A percentile compares a stretch with the other conserved stretches of the same genome.
phyloP scores from a whole-genome alignment of 2,797 vertebrate genomes.

The Poecilia gillii region DNA sequence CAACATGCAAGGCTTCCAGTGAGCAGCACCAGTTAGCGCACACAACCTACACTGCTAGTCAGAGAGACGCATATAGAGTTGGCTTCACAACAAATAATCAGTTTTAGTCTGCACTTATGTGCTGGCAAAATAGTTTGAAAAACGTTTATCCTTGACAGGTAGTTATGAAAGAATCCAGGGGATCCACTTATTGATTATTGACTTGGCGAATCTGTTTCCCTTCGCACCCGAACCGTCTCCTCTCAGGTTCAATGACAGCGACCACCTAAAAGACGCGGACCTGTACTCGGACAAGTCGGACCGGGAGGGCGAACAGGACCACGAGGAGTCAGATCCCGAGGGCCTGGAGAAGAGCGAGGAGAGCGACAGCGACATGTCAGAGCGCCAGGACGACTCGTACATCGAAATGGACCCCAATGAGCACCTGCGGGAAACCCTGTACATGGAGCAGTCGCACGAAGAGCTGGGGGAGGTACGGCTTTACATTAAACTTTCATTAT shows the following conservation, averaged over 20 bases:
- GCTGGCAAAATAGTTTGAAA: background rate
- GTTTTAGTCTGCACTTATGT: background rate
- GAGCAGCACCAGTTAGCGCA: conserved; percentile 62
- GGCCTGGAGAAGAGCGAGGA: conserved; percentile 95
- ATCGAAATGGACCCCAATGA: conserved; percentile 90
- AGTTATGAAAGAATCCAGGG: background rate
- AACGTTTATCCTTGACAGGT: background rate
- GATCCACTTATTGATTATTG: background rate
- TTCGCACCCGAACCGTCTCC: background rate
- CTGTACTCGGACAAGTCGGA: conserved; percentile 98
- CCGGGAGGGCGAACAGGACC: conserved; percentile 94
- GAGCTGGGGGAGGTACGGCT: conserved; percentile 93
- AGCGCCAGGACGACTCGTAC: conserved; percentile 94
- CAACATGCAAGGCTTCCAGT: conserved; percentile 94
- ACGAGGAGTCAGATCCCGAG: conserved; percentile 94
- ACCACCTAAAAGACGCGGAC: conserved; percentile 96
- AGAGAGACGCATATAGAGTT: background rate
- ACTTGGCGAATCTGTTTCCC: background rate
- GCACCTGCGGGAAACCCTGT: conserved; percentile 88
- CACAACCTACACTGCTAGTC: background rate
- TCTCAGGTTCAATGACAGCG: conserved; percentile 91
- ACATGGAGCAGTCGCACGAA: conserved; percentile 91
- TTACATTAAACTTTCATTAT: background rate
- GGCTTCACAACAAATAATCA: background rate
- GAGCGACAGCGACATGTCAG: conserved; percentile 95